These are phyloP conservation scores for Drosophila gunungcola DNA, from an alignment of 1,140 invertebrate species.

Conservation along the genomic window DNA sequence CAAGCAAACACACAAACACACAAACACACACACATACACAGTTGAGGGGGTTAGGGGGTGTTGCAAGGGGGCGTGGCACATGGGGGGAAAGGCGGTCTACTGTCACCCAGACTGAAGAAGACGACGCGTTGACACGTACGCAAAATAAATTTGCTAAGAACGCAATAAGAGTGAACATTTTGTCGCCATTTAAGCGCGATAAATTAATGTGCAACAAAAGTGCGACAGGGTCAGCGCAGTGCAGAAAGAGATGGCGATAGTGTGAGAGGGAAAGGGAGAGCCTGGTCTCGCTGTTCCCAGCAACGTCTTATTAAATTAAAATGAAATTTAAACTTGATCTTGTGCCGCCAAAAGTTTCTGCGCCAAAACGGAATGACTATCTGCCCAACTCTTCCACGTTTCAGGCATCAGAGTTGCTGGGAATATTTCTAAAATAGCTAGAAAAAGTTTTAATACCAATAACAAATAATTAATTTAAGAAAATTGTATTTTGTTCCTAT, in stretches of 20 bases:
- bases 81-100: conserved; percentile 6
- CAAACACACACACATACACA: neutral
- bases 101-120: conserved; percentile 40
- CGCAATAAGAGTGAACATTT: conserved; percentile 80
- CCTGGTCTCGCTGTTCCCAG: conserved; percentile 15
- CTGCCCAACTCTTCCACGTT: conserved; percentile 6
- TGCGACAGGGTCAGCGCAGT: neutral
- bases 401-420: conserved; percentile 5
- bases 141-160: conserved; percentile 82
- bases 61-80: neutral
- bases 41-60: neutral
- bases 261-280: neutral
- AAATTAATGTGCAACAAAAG: conserved; percentile 73
- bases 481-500: no score
- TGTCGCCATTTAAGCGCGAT: conserved; percentile 80
- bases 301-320: conserved; percentile 75
- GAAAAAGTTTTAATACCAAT: neutral
- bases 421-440: neutral
- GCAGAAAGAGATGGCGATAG: neutral
- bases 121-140: conserved; percentile 77
- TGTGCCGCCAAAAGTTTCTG: conserved; percentile 37
- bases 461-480: no score
- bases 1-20: conserved; percentile 21
- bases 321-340: conserved; percentile 79
- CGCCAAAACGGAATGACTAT: conserved; percentile 21